A percentile compares a stretch with the other conserved stretches of the same genome.
phyloP scores from a whole-genome alignment of 1,140 invertebrate species.

The Meloidogyne floridensis region DNA sequence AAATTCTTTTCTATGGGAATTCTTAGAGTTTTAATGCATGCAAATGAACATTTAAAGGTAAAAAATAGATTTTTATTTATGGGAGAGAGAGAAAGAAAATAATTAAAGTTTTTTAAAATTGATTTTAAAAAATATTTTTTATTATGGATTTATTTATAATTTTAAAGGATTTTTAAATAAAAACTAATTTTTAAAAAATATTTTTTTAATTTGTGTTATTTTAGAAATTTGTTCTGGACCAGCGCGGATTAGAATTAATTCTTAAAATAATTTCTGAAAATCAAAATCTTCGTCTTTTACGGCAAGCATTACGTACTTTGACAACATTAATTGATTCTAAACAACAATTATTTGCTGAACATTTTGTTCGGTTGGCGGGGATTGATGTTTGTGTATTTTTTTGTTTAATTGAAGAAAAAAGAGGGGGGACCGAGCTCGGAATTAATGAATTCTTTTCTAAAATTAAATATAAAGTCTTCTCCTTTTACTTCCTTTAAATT shows the following conservation, averaged over 20 bases:
- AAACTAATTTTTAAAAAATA: too few relatives aligned
- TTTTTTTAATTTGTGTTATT: background rate
- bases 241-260: conserved; percentile 5
- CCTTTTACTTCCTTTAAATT: too few relatives aligned
- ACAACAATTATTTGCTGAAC: conserved; percentile 16
- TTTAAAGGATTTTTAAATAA: background rate
- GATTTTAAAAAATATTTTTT: too few relatives aligned
- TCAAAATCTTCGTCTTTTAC: background rate
- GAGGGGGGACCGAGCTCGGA: too few relatives aligned
- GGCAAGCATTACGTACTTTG: conserved; percentile 13
- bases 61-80: background rate
- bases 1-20: conserved; percentile 26
- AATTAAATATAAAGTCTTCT: too few relatives aligned
- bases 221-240: conserved; percentile 18
- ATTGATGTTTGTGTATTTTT: background rate
- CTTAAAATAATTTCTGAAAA: background rate
- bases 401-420: too few relatives aligned
- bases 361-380: conserved; percentile 7
- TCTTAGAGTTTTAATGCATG: conserved; percentile 7
- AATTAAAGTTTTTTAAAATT: too few relatives aligned
- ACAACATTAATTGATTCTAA: conserved; percentile 10
- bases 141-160: background rate
- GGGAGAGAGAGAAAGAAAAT: too few relatives aligned
- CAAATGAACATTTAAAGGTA: conserved; percentile 20
- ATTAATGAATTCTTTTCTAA: too few relatives aligned